Evolutionary conservation across 2,797 vertebrate genomes (phyloP), one percentile per base, ranked within the genome.

Genomic region (Oryzias sinensis): DNA sequence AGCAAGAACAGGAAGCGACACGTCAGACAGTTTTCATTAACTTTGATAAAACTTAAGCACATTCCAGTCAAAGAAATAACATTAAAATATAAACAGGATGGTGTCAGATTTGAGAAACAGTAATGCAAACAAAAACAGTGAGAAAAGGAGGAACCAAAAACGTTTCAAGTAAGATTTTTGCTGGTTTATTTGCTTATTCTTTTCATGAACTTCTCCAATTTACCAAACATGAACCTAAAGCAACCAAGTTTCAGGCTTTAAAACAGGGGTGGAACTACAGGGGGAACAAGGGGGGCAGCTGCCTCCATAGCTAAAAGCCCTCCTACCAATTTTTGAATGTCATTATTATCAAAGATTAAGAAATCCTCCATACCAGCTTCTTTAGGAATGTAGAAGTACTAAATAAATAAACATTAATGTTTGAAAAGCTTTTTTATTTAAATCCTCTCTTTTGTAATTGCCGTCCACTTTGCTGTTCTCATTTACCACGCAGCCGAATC

Each of bases 181-280:
- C 70, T 61, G 61, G 18, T 53, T 50, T 45, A 17, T 67, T 70
- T 67, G 53, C 53, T 65, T 63, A 65, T 71, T 68, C 59, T 73
- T 54, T 59, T 15, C 40, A 29, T 59, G 24, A 27, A 4, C 20
- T 22, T 43, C 37, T 15, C 27, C 27, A 5, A 14, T 22, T 27
- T 15, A 1, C 18, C 15, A 25, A 41, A 43, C 44, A 1, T 47
- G 9, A 67, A 49, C 40, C 43, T 5, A 53, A 25, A 0, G 25
- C n/a, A 43, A 45, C 20, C 16, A 14, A 16, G 7, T 16, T 48
- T 25, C 6, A 43, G 14, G 18, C 24, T 18, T 40, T 25, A 1
- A 29, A 6, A 27, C 25, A 27, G 27, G 27, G 27, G 27, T 65
- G 17, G 45, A 11, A 2, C 42, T 1, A 20, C 24, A 14, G 49